Base-by-base conservation (phyloP, 2,113 vertebrate species). In the Pipa parva region DNA sequence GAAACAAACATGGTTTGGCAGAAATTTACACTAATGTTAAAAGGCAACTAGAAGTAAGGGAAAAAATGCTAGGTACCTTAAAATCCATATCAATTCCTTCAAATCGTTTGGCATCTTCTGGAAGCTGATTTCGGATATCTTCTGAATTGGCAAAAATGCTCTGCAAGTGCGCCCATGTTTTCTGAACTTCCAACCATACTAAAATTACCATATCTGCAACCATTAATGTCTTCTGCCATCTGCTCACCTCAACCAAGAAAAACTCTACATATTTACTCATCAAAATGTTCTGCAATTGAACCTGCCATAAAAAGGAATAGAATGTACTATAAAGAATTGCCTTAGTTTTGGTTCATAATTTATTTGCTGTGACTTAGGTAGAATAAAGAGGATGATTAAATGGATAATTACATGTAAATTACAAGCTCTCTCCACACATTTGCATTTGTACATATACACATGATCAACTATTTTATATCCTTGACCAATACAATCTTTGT, bases 191-290 rank as follows among this genome's bases (percentile, higher is more conserved):
- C 81, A 91, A 79, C 88, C 89, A 90, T 17, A 83, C 78, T 8
- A 82, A 85, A 77, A 90, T 89, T 60, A 88, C 88, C 58, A 82
- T 76, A 72, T 90, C 87, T 2, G 84, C 86, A 71, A 90, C 77
- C 83, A 91, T 84, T 65, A 91, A 75, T 63, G 80, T 86, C 75
- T 79, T 81, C 78, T 92, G 89, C 88, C 90, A 91, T 18, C 80
- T 75, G 10, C 85, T 89, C 73, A 92, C 88, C 70, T 92, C 85
- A 3, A 82, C 75, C 73, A 85, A 83, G 77, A 92, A 93, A 79
- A 89, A 84, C 50, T 90, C 91, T 2, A 91, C 86, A 45, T 91
- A 88, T 75, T 92, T 92, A 73, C 90, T 92, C 88, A 91, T 91
- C 48, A 88, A 73, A 76, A 88, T 89, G 74, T 86, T 91, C 79